Evolutionary conservation across 2,113 vertebrate genomes (phyloP), one percentile per base, ranked within the genome.

Genomic region (Podarcis cretensis): DNA sequence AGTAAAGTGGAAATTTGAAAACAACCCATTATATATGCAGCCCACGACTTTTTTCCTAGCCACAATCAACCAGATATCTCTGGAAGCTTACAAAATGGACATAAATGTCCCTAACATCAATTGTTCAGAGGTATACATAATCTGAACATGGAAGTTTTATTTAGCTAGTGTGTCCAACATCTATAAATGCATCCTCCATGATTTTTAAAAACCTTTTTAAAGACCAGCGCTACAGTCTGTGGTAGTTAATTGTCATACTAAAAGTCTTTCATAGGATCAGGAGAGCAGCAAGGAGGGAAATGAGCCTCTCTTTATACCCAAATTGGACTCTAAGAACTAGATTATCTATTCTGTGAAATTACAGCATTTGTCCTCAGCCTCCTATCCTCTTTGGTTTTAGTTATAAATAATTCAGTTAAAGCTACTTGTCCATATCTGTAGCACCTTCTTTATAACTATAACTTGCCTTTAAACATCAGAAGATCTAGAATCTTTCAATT

Each of bases 401-500:
- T 40, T 86, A 2, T 2, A 0, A 7, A 0, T 8, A 2, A 32
- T 76, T 54, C 54, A 3, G 35, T 20, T 6, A 8, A 30, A 73
- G 40, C 8, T 43, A 14, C n/a, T 75, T 35, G 13, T 13, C 21
- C 9, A 57, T 59, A 54, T 32, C 48, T 81, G 43, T 69, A 84
- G 74, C 14, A 32, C 48, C 73, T 6, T 30, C 10, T 0, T 77
- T 23, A 78, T 32, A 4, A 12, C 40, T 43, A 87, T 89, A 90
- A 69, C 12, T 66, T 18, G 30, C 76, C 54, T 23, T 4, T 32
- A 9, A 83, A 73, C 25, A 43, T 40, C 0, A 81, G 86, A 32
- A 76, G 2, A 63, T 54, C 30, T 90, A 1, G 74, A 35, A 30
- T 88, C 54, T 32, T 87, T 91, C 89, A 78, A 66, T 88, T 90